A percentile compares a stretch with the other conserved stretches of the same genome.
Conservation (phyloP, 2,797 vertebrate genomes). For the Nannoperca australis region DNA sequence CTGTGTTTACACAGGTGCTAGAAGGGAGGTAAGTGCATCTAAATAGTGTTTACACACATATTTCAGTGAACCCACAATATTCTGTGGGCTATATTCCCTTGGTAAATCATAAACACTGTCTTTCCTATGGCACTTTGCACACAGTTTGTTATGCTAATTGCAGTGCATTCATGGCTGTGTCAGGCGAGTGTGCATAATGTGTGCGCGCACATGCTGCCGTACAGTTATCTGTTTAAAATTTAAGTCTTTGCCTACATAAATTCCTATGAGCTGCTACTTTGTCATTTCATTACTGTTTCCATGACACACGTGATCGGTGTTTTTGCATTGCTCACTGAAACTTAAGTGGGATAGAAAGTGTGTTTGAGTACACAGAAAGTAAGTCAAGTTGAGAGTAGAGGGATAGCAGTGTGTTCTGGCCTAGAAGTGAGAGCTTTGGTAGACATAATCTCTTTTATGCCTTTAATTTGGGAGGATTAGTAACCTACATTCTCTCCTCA, state of each 20-base stretch:
- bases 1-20: constrained; percentile 68
- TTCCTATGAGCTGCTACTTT: constrained; percentile 13
- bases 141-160: constrained; percentile 55
- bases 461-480: constrained; percentile 78
- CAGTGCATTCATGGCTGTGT: constrained; percentile 20
- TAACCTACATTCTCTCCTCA: constrained; percentile 65
- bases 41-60: constrained; percentile 57
- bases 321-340: constrained; percentile 36
- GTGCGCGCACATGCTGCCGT: not conserved
- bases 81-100: constrained; percentile 28
- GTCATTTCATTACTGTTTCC: constrained; percentile 34
- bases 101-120: constrained; percentile 59
- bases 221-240: constrained; percentile 35
- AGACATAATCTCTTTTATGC: constrained; percentile 68
- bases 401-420: constrained; percentile 35
- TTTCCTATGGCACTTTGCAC: constrained; percentile 41
- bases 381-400: constrained; percentile 25
- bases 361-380: constrained; percentile 28
- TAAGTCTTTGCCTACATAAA: constrained; percentile 30
- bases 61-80: constrained; percentile 30
- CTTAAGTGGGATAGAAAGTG: constrained; percentile 30
- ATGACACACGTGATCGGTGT: constrained; percentile 5
- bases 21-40: constrained; percentile 52
- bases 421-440: constrained; percentile 61
- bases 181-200: constrained; percentile 29